Base-by-base conservation (phyloP, 2,888 invertebrate species). In the Drosophila siamana region DNA sequence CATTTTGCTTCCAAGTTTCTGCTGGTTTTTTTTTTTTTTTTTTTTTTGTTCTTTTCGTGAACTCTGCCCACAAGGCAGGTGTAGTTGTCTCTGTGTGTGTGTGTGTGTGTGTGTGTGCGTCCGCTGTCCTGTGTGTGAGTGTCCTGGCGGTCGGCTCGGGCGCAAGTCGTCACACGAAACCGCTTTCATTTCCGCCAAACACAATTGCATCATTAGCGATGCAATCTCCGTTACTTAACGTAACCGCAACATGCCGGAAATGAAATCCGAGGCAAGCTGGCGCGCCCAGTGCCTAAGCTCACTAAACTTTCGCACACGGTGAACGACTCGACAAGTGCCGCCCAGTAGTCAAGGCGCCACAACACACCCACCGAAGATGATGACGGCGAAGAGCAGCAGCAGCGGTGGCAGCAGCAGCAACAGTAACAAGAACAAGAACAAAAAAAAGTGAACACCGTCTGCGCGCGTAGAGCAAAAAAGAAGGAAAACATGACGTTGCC, bases 181-280 rank as follows among this genome's bases (percentile, higher is more conserved):
- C 84, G 85, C 82, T 87, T 84, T 84, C 87, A 85, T 85, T 85
- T 85, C 84, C 84, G 84, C 80, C 71, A 80, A 82, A 85, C 89
- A 88, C 89, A 86, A 86, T 88, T 86, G 87, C 85, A 86, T 86
- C 85, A 86, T 86, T 86, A 86, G 87, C 89, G 89, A 86, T 86
- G 85, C 85, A 86, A 86, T 86, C 85, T 86, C 85, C 85, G 89
- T 84, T 86, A 85, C 87, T 81, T 88, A 87, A 86, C 82, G 82
- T 74, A 87, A 75, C 89, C 87, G 85, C 88, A 88, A 88, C 87
- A 85, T 88, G 80, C 89, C 85, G 85, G 85, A 86, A 88, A 86
- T 86, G 88, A 86, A 85, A 87, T 88, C 85, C 87, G 72, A 80
- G 74, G 81, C 87, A 83, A 88, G 86, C 84, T 72, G 77, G 61